phyloP scores from a whole-genome alignment of 2,797 vertebrate genomes.

The Dendrocincla fuliginosa region DNA sequence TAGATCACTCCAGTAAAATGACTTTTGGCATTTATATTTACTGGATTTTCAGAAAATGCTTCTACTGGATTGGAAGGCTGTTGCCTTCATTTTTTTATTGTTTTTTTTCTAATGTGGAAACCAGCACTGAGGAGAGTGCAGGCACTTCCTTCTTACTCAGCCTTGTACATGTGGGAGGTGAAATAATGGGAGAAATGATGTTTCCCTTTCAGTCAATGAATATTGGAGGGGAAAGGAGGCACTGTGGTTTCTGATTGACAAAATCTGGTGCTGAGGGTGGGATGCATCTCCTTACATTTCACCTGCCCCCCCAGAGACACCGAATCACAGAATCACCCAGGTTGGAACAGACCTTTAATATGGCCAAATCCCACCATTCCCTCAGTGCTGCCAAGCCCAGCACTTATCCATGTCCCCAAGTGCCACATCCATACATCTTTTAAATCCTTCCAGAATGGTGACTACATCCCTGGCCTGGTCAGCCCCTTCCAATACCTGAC shows the following conservation, averaged over 20 bases:
- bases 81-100: background rate
- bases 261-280: background rate
- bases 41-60: background rate
- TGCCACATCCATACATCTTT: rapidly evolving
- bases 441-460: background rate
- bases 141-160: background rate
- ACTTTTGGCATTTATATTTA: background rate
- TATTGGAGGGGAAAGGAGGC: background rate
- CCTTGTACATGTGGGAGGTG: background rate
- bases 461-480: background rate
- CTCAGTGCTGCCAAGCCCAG: background rate
- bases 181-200: background rate
- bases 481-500: background rate
- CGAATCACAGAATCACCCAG: background rate
- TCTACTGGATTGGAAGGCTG: background rate
- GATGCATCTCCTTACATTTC: background rate
- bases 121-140: background rate
- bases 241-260: background rate
- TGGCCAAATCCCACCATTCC: rapidly evolving
- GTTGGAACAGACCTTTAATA: background rate
- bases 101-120: background rate
- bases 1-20: background rate
- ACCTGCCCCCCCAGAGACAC: background rate
- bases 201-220: background rate
- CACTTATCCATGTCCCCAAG: rapidly evolving